phyloP scores from a whole-genome alignment of 2,113 vertebrate genomes.

The Falcunculus frontatus region DNA sequence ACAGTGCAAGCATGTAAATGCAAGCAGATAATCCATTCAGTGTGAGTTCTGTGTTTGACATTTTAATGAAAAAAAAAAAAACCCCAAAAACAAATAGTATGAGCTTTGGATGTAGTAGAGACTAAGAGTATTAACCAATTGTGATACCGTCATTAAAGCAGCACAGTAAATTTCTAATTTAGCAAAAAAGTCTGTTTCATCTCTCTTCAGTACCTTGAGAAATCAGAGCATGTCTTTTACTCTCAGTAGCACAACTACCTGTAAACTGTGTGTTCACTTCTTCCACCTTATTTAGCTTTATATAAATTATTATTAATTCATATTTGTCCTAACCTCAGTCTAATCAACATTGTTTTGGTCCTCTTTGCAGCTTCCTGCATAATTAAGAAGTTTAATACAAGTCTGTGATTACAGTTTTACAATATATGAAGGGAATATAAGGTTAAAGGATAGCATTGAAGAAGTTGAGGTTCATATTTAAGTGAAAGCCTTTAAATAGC shows the following conservation, averaged over 20 bases:
- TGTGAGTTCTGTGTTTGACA: not conserved
- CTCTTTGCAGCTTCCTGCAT: not conserved
- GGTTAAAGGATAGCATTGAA: not conserved
- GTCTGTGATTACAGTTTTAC: not conserved
- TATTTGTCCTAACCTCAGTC: not conserved
- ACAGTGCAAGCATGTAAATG: not conserved
- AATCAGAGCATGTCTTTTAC: not conserved
- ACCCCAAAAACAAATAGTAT: rapidly evolving
- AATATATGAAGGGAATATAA: not conserved
- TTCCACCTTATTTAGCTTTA: not conserved
- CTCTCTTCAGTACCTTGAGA: not conserved
- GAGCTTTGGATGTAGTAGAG: not conserved
- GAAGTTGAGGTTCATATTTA: not conserved
- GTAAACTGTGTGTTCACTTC: not conserved
- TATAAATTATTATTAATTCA: not conserved
- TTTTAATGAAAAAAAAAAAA: not conserved
- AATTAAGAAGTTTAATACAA: not conserved
- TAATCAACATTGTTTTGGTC: not conserved
- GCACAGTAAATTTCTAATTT: not conserved
- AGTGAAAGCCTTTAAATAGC: not conserved
- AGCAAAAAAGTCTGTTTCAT: not conserved
- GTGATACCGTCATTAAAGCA: not conserved
- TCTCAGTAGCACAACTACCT: not conserved
- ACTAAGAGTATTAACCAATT: not conserved
- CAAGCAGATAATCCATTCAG: not conserved